Conservation (phyloP, 1,140 invertebrate species). For the Acyrthosiphon pisum region DNA sequence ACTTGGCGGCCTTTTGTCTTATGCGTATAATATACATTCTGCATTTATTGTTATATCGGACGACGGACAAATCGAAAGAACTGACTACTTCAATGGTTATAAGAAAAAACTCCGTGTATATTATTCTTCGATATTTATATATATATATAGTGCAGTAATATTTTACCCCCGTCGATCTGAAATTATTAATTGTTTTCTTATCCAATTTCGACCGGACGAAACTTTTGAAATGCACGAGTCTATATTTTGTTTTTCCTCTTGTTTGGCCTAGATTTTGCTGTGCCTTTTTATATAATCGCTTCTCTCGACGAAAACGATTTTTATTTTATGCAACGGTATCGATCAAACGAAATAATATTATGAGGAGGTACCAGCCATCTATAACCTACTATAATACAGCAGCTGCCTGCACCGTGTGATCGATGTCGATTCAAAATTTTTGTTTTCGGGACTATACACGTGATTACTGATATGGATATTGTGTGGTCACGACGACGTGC, state of each 20-base stretch:
- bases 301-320: not conserved
- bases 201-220: not conserved
- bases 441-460: not conserved
- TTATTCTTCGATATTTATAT: not conserved
- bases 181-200: not conserved
- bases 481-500: not conserved
- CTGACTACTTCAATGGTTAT: not conserved
- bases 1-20: not conserved
- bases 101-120: not conserved
- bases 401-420: not conserved
- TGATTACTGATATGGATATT: not conserved
- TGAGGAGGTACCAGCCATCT: not conserved
- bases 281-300: not conserved
- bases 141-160: not conserved
- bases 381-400: not conserved
- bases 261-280: not conserved
- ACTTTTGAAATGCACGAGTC: not conserved
- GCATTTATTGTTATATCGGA: not conserved
- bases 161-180: not conserved
- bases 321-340: not conserved
- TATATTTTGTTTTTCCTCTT: not conserved
- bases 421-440: not conserved
- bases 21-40: not conserved
- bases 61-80: not conserved
- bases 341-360: not conserved